These are phyloP conservation scores for Agapostemon virescens DNA, from an alignment of 2,888 invertebrate genomes.

Conservation along the genomic window DNA sequence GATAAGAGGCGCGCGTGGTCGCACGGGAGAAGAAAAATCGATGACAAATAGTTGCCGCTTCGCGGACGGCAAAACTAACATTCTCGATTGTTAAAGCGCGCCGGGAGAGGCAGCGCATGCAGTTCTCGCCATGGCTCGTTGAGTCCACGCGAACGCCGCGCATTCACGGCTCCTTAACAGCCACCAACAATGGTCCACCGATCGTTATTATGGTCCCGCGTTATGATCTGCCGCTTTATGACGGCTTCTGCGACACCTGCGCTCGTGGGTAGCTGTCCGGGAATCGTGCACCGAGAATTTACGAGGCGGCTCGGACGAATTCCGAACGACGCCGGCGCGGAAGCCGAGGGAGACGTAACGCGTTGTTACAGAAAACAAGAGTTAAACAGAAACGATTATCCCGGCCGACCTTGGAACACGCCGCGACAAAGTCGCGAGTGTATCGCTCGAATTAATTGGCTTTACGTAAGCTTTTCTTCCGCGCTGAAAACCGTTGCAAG, in stretches of 20 bases:
- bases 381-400: not conserved
- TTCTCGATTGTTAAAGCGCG: slow-evolving; percentile 53
- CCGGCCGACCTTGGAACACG: not conserved
- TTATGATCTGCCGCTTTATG: slow-evolving; percentile 63
- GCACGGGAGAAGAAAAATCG: slow-evolving; percentile 5
- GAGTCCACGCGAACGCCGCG: slow-evolving; percentile 71
- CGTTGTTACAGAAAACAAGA: not conserved
- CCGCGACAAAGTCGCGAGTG: not conserved
- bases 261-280: slow-evolving; percentile 7
- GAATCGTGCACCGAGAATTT: slow-evolving; percentile 10
- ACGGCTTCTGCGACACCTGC: slow-evolving; percentile 40
- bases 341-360: not conserved
- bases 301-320: slow-evolving; percentile 9
- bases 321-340: not conserved
- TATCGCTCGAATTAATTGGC: not conserved
- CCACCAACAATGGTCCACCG: slow-evolving; percentile 63
- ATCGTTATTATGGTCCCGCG: slow-evolving; percentile 65
- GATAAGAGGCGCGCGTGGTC: slow-evolving; percentile 2
- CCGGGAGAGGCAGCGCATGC: slow-evolving; percentile 62
- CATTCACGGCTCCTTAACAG: slow-evolving; percentile 72
- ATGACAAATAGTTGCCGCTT: slow-evolving; percentile 49
- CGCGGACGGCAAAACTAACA: slow-evolving; percentile 44
- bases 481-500: no score
- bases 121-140: slow-evolving; percentile 73
- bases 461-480: not conserved